Evolutionary conservation across 2,797 vertebrate species (phyloP), one percentile per base, ranked within the genome.

Genomic region (Alectoris magna): DNA sequence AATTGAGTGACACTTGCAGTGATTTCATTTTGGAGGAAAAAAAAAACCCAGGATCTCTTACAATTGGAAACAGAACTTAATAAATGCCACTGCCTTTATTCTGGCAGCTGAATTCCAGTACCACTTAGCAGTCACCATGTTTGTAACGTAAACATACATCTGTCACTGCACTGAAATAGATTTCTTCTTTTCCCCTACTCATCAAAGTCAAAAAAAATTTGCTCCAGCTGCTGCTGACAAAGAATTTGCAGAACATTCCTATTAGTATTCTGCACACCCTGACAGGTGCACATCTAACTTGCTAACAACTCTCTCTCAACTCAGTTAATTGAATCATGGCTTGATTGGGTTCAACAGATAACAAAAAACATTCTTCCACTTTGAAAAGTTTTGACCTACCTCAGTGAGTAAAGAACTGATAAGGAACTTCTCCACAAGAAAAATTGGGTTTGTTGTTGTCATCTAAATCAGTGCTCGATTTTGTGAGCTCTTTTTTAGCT

Each of bases 101-200:
- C 82, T 81, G 63, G 56, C 88, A 93, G 94, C 82, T 95, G 88
- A 93, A 84, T 92, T 81, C 71, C 92, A 89, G 79, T 31, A 93
- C 89, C 15, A 22, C 67, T 79, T 70, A 69, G 85, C 85, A 88
- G 88, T 82, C 82, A 80, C 60, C 0, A 0, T 56, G 87, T 91
- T 95, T 95, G 83, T 90, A 71, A 95, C 88, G 90, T 95, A 95
- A 96, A 96, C 93, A 88, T 55, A 78, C 90, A 62, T 80, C 89
- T 84, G 93, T 89, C 6, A 0, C 71, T 68, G 80, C 68, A 76
- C 92, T 82, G 62, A 94, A 95, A 95, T 90, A 67, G 77, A 93
- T 92, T 76, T 88, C 74, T 84, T 70, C 76, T 91, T 92, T 81
- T 75, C 18, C 80, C 68, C 83, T 88, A n/a, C 80, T 89, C 81